Conservation (phyloP, 2,888 invertebrate genomes). For the Phengaris alcon region DNA sequence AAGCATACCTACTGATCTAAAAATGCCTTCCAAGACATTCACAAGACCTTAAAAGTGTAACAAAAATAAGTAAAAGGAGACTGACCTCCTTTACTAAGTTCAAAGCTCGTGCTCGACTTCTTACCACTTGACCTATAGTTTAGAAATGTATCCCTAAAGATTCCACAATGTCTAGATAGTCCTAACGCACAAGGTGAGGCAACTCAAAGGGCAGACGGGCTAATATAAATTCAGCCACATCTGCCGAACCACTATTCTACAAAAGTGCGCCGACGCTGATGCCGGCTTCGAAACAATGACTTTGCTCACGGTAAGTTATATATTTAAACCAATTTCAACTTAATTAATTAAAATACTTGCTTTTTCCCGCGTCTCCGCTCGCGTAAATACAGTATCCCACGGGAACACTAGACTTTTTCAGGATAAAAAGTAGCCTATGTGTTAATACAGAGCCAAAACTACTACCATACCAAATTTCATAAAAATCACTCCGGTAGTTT, state of each 20-base stretch:
- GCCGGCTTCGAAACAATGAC: slow-evolving; percentile 55
- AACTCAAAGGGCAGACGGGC: slow-evolving; percentile 76
- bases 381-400: no score
- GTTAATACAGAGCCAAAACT: no score
- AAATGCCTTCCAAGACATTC: neutral
- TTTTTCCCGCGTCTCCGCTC: no score
- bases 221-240: slow-evolving; percentile 76
- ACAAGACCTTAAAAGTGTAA: neutral
- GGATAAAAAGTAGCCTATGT: no score
- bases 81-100: slow-evolving; percentile 22
- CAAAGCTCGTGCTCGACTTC: slow-evolving; percentile 29
- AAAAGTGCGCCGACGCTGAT: slow-evolving; percentile 57
- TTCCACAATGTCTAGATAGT: slow-evolving; percentile 37
- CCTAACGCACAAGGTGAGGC: slow-evolving; percentile 73
- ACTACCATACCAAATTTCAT: no score
- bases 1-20: no score
- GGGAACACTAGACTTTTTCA: no score
- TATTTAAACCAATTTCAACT: neutral
- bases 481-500: no score
- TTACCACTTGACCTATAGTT: slow-evolving; percentile 30
- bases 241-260: slow-evolving; percentile 68
- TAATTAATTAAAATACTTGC: no score
- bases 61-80: slow-evolving; percentile 8
- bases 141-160: slow-evolving; percentile 32
- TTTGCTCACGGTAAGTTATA: slow-evolving; percentile 60